A percentile compares a stretch with the other conserved stretches of the same genome.
phyloP scores from a whole-genome alignment of 1,140 invertebrate genomes.

The Caerostris darwini region DNA sequence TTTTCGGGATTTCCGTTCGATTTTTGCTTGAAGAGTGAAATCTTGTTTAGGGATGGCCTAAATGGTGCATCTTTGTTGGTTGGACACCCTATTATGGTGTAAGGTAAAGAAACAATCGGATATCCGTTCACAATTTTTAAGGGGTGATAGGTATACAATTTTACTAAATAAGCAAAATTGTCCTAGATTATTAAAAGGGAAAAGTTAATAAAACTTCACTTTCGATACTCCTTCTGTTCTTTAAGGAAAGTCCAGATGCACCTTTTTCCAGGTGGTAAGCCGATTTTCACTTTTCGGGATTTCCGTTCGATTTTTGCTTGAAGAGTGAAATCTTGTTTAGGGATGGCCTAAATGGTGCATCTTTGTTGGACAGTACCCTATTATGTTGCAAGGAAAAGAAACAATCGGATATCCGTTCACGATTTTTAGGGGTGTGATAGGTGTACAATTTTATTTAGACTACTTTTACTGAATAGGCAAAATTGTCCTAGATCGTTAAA shows the following conservation, averaged over 20 bases:
- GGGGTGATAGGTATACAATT: neutral
- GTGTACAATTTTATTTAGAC: neutral
- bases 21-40: conserved; percentile 5
- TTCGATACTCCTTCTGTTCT: neutral
- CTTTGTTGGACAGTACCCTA: neutral
- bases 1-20: conserved; percentile 64
- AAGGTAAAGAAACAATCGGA: neutral
- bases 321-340: neutral
- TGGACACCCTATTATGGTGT: neutral
- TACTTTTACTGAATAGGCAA: neutral
- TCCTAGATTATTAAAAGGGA: conserved; percentile 15
- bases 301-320: neutral
- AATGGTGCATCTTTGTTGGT: neutral
- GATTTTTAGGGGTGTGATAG: neutral
- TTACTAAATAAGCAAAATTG: neutral
- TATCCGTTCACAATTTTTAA: conserved; percentile 26
- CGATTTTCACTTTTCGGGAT: conserved; percentile 16
- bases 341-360: neutral
- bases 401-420: neutral
- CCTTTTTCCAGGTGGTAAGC: neutral
- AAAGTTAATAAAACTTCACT: neutral
- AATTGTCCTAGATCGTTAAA: conserved; percentile 5
- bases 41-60: neutral
- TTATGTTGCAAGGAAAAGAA: neutral
- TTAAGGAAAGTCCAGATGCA: neutral